phyloP scores from a whole-genome alignment of 2,888 invertebrate genomes.

The Orthosia gracilis region DNA sequence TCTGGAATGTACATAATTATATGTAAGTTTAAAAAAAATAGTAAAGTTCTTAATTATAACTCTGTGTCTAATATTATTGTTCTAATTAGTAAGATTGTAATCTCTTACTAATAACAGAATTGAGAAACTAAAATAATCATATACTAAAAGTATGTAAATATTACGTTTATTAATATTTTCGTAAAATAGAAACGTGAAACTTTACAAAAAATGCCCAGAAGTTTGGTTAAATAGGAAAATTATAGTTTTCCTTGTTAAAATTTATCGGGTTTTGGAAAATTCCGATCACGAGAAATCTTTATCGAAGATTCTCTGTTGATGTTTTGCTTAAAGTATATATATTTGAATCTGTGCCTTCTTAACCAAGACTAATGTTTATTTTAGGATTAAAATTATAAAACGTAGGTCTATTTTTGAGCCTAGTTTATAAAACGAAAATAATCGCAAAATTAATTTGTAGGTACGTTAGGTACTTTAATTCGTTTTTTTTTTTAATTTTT shows the following conservation, averaged over 20 bases:
- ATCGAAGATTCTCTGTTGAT: not conserved
- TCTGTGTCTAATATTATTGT: no score
- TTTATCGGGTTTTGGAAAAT: slow-evolving; percentile 3
- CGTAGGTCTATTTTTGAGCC: no score
- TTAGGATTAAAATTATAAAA: no score
- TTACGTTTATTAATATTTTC: not conserved
- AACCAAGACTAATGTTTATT: not conserved
- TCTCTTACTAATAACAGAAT: not conserved
- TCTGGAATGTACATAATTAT: no score
- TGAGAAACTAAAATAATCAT: no score
- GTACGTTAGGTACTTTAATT: no score
- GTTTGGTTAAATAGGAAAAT: slow-evolving; percentile 24
- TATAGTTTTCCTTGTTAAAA: slow-evolving; percentile 16
- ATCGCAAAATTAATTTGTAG: no score
- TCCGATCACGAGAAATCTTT: not conserved
- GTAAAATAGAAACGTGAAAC: not conserved
- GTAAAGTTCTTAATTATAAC: no score
- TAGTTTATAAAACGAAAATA: no score
- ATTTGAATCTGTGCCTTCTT: not conserved
- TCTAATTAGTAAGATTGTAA: not conserved
- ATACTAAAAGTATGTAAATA: not conserved
- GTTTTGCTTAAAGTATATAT: not conserved
- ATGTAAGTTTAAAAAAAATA: no score
- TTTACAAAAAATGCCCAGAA: not conserved
- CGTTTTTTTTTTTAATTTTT: no score